Percentiles rank a stretch among this genome's conserved stretches.
These are phyloP conservation scores for Rattus rattus DNA, from an alignment of 2,113 vertebrate species.

Conservation along the genomic window DNA sequence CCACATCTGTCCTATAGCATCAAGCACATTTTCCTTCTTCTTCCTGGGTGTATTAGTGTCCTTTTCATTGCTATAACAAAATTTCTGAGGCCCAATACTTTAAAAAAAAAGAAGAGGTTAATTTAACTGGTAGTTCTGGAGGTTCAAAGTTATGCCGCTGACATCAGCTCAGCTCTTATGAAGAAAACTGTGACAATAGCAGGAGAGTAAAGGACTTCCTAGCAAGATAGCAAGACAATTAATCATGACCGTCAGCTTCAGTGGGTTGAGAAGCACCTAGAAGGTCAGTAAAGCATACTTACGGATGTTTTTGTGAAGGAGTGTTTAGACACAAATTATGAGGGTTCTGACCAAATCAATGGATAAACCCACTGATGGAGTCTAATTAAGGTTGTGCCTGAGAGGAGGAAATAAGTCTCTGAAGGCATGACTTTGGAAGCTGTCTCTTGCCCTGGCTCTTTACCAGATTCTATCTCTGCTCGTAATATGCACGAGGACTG, in stretches of 20 bases:
- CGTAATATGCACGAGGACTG: background rate
- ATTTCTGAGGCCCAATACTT: background rate
- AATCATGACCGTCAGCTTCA: background rate
- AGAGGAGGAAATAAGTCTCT: background rate
- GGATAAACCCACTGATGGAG: background rate
- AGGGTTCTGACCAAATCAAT: background rate
- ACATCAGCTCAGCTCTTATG: background rate
- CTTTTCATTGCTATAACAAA: background rate
- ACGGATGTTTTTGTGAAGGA: background rate
- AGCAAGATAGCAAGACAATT: background rate
- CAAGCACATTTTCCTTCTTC: background rate
- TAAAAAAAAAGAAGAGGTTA: background rate
- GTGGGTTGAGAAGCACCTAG: too few species aligned
- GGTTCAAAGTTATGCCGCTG: background rate
- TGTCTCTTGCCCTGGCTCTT: background rate
- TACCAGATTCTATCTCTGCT: background rate
- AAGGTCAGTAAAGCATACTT: background rate
- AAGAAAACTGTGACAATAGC: background rate
- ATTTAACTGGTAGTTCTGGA: background rate
- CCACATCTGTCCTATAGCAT: background rate
- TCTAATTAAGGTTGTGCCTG: background rate
- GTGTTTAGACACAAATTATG: background rate
- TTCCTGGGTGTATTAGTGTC: background rate
- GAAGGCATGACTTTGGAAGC: background rate
- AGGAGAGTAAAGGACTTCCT: background rate